Percentiles rank a stretch among this genome's conserved stretches.
Conservation (phyloP, 2,113 vertebrate species). For the Atrichornis clamosus region DNA sequence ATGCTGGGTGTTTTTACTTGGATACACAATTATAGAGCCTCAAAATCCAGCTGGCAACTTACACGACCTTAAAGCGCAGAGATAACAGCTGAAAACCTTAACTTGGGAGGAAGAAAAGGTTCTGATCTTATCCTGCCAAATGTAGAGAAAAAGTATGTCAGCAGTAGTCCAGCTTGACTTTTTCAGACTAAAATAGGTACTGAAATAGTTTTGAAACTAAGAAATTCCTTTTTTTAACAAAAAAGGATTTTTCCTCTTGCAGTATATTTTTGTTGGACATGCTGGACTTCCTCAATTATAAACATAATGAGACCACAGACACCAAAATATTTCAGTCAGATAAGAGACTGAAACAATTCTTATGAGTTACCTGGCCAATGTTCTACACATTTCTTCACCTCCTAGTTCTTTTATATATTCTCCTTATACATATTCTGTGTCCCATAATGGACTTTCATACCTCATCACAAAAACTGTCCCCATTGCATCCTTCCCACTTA, state of each 20-base stretch:
- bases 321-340: background rate
- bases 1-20: background rate
- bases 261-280: background rate
- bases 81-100: background rate
- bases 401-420: background rate
- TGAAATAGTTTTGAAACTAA: background rate
- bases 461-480: background rate
- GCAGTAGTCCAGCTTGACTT: background rate
- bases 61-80: background rate
- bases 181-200: background rate
- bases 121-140: background rate
- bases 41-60: background rate
- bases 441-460: background rate
- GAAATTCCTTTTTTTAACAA: background rate
- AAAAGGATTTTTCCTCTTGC: background rate
- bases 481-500: background rate
- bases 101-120: background rate
- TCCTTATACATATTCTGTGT: background rate
- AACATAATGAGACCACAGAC: background rate
- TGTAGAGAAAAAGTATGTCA: background rate
- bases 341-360: background rate
- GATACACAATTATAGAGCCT: background rate
- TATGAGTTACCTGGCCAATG: background rate
- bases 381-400: background rate
- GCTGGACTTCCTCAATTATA: background rate